Conservation (phyloP, 2,797 vertebrate species). For the Setipinna tenuifilis region DNA sequence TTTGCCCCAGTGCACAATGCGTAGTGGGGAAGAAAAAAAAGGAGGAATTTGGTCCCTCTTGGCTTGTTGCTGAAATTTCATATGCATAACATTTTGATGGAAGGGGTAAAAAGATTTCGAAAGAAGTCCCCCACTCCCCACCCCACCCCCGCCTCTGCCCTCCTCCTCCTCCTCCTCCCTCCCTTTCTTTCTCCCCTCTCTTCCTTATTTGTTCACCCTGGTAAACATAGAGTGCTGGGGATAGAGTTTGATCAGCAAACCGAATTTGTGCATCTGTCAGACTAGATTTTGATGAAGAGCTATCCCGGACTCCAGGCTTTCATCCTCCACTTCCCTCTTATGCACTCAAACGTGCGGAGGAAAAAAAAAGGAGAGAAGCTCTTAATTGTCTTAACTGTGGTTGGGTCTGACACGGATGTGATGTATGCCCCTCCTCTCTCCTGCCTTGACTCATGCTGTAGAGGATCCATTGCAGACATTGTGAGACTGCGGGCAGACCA, state of each 20-base stretch:
- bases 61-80: slow-evolving; percentile 41
- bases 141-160: too few species aligned
- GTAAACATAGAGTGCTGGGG: slow-evolving; percentile 32
- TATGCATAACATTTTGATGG: slow-evolving; percentile 44
- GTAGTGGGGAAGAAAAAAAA: slow-evolving; percentile 32
- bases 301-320: slow-evolving; percentile 53
- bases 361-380: slow-evolving; percentile 48
- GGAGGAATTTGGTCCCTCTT: slow-evolving; percentile 38
- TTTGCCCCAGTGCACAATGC: slow-evolving; percentile 41
- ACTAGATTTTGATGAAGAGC: slow-evolving; percentile 44
- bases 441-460: not conserved
- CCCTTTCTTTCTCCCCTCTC: not conserved
- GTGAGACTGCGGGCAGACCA: not conserved
- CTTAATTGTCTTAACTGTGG: slow-evolving; percentile 63
- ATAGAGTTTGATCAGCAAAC: slow-evolving; percentile 53
- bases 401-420: slow-evolving; percentile 14
- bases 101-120: slow-evolving; percentile 50
- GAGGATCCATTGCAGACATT: not conserved
- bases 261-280: slow-evolving; percentile 58
- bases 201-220: slow-evolving; percentile 9
- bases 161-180: not conserved
- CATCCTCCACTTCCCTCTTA: slow-evolving; percentile 36
- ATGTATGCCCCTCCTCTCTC: slow-evolving; percentile 15
- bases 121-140: slow-evolving; percentile 21
- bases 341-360: slow-evolving; percentile 46